phyloP scores from a whole-genome alignment of 2,797 vertebrate species.

The Microhierax caerulescens region DNA sequence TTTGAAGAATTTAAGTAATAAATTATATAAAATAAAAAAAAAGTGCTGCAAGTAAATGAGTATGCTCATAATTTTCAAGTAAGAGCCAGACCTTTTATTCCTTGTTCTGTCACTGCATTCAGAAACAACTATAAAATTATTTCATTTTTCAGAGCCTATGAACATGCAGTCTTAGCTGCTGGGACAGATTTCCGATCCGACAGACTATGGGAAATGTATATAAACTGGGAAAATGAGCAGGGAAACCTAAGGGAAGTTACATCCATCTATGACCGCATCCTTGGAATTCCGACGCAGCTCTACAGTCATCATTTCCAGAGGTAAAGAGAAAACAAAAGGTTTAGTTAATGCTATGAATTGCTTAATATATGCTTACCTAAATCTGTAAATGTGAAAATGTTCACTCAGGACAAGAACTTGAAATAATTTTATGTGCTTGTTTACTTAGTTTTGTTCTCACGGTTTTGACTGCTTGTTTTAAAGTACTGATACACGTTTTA shows the following conservation, averaged over 20 bases:
- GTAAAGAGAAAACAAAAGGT: slow-evolving; percentile 67
- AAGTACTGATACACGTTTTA: background rate
- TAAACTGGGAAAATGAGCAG: slow-evolving; percentile 93
- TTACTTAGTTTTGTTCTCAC: rapidly evolving
- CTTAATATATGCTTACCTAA: rapidly evolving
- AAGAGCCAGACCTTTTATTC: background rate
- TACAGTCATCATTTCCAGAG: slow-evolving; percentile 97
- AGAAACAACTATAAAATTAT: background rate
- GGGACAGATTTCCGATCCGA: slow-evolving; percentile 98
- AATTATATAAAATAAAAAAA: no score
- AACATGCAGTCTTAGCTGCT: slow-evolving; percentile 92
- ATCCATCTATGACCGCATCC: slow-evolving; percentile 90
- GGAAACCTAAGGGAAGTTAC: slow-evolving; percentile 90
- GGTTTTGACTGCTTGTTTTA: background rate
- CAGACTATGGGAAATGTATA: slow-evolving; percentile 94
- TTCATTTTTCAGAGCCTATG: slow-evolving; percentile 85
- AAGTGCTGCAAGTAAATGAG: background rate
- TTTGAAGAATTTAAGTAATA: background rate
- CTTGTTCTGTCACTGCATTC: background rate
- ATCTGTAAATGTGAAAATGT: background rate
- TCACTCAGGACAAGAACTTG: background rate
- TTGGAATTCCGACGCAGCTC: slow-evolving; percentile 94
- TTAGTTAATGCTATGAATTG: background rate
- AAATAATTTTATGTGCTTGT: rapidly evolving
- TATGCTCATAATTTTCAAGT: background rate